Conservation (phyloP, 2,888 invertebrate genomes). For the Trachelus iudaicus region DNA sequence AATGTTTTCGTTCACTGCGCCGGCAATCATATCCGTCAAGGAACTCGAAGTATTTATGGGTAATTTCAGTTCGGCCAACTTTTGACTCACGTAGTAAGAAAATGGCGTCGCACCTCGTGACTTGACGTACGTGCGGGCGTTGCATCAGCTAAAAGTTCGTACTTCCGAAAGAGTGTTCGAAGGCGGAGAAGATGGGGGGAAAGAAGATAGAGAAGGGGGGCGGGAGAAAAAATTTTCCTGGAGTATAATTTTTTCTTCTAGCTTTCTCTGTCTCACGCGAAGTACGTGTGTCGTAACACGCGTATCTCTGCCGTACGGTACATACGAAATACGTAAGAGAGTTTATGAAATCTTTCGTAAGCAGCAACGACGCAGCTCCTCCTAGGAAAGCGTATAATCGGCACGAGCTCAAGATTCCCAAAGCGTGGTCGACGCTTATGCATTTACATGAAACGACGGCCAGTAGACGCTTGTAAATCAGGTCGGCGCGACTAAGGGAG, state of each 20-base stretch:
- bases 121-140: neutral
- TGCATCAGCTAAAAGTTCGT: neutral
- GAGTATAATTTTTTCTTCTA: neutral
- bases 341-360: neutral
- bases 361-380: neutral
- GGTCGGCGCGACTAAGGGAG: neutral
- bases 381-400: neutral
- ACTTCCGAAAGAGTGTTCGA: neutral
- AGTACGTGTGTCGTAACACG: neutral
- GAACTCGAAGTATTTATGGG: too few species aligned
- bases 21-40: too few species aligned
- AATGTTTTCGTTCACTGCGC: too few species aligned
- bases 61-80: too few species aligned
- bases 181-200: too few species aligned
- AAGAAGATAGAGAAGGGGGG: too few species aligned
- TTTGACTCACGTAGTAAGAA: too few species aligned
- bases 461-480: neutral
- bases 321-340: neutral
- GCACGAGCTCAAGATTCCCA: neutral
- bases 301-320: neutral
- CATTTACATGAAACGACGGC: neutral
- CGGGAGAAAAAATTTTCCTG: neutral
- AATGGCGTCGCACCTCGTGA: too few species aligned
- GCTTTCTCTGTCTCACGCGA: neutral
- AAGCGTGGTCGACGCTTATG: neutral